A percentile compares a stretch with the other conserved stretches of the same genome.
Conservation (phyloP, 2,797 vertebrate genomes). For the Urocyon cinereoargenteus region DNA sequence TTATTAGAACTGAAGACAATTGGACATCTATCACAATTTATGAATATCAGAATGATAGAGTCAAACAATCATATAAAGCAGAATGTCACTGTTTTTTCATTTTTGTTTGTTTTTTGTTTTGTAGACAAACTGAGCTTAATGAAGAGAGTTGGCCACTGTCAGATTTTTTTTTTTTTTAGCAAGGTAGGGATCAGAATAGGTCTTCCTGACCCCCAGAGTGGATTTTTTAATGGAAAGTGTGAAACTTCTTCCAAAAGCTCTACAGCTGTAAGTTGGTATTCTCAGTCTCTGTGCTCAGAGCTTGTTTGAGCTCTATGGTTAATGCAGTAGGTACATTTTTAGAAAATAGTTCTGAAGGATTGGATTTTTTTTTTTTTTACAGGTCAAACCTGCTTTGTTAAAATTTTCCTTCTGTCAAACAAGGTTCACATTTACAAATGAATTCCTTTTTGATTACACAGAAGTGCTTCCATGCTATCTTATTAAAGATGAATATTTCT, state of each 20-base stretch:
- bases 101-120: neutral
- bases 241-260: neutral
- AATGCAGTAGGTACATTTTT: neutral
- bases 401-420: slow-evolving; percentile 71
- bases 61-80: neutral
- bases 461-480: slow-evolving; percentile 73
- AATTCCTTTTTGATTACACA: slow-evolving; percentile 77
- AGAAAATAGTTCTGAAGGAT: slow-evolving; percentile 58
- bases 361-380: slow-evolving; percentile 37
- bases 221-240: slow-evolving; percentile 8
- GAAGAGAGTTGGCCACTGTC: neutral
- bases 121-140: neutral
- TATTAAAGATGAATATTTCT: slow-evolving; percentile 73
- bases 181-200: neutral
- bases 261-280: neutral
- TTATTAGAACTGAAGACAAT: neutral
- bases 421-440: slow-evolving; percentile 58
- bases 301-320: neutral
- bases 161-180: neutral
- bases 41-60: neutral
- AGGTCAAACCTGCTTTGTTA: slow-evolving; percentile 69
- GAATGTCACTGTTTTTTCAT: neutral
- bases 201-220: neutral
- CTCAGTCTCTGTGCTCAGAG: slow-evolving; percentile 25
- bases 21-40: neutral